Percentiles rank a stretch among this genome's conserved stretches.
These are phyloP conservation scores for Aspidiotus rigidus DNA, from an alignment of 2,888 invertebrate species.

Conservation along the genomic window DNA sequence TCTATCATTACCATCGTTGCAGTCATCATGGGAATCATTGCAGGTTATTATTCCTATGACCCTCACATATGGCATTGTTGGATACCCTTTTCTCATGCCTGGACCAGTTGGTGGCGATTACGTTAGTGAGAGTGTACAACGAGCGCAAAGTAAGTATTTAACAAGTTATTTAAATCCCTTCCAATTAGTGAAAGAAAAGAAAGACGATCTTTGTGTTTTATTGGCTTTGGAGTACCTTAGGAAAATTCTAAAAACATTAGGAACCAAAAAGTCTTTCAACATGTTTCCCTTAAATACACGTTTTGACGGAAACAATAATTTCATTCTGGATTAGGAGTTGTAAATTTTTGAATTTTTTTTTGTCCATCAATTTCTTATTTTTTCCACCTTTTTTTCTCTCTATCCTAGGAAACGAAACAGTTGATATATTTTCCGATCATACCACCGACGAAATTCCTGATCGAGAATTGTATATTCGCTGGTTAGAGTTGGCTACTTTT, in stretches of 20 bases:
- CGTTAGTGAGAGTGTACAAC: conserved; percentile 45
- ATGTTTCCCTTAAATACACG: no score
- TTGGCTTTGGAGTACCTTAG: no score
- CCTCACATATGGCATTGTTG: conserved; percentile 76
- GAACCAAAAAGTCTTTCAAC: no score
- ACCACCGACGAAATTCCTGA: conserved; percentile 26
- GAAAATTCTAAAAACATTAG: no score
- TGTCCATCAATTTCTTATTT: no score
- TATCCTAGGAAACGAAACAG: conserved; percentile 17
- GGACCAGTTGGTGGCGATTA: conserved; percentile 90
- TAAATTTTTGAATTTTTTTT: no score
- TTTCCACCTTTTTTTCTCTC: no score
- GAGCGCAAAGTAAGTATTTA: not conserved
- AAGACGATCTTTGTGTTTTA: no score
- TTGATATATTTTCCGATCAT: conserved; percentile 21
- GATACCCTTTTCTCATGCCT: conserved; percentile 86
- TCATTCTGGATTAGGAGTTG: no score
- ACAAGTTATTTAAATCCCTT: no score
- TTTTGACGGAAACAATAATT: no score
- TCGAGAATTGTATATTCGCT: conserved; percentile 74
- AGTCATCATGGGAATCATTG: conserved; percentile 80
- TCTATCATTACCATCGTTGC: conserved; percentile 72
- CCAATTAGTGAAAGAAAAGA: no score
- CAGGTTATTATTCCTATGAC: conserved; percentile 76
- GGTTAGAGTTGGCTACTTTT: conserved; percentile 84